These are phyloP conservation scores for Gopherus evgoodei DNA, from an alignment of 2,113 vertebrate genomes.

Conservation along the genomic window DNA sequence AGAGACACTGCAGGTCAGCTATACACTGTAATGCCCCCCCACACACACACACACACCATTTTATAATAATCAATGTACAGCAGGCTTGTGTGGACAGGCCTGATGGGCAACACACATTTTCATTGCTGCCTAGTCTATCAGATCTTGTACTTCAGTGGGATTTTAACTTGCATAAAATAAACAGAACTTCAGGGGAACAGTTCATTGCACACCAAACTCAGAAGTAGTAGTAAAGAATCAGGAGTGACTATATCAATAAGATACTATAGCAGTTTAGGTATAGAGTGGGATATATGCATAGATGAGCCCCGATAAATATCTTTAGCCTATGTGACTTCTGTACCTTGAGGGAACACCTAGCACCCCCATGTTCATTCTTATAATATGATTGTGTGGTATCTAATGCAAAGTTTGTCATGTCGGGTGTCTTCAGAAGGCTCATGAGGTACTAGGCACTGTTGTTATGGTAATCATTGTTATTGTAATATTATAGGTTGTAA, in stretches of 20 bases:
- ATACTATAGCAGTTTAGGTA: neutral
- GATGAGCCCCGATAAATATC: neutral
- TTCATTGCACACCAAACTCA: neutral
- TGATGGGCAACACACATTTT: neutral
- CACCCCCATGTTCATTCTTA: too few relatives aligned
- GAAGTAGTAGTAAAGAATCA: fast-evolving
- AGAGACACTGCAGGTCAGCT: neutral
- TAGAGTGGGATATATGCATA: neutral
- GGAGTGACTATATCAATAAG: neutral
- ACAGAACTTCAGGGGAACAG: neutral
- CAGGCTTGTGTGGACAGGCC: neutral
- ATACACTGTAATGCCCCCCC: fast-evolving
- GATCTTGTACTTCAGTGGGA: neutral
- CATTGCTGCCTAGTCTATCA: neutral
- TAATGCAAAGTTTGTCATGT: too few relatives aligned
- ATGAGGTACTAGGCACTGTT: too few relatives aligned
- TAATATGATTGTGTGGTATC: too few relatives aligned
- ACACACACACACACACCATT: neutral
- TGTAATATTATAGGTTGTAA: too few relatives aligned
- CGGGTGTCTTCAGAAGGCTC: too few relatives aligned
- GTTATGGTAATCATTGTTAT: too few relatives aligned
- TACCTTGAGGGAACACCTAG: too few relatives aligned
- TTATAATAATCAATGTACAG: neutral
- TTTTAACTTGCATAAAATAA: neutral
- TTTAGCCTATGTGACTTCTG: neutral